Conservation (phyloP, 2,113 vertebrate species). For the Holacanthus passer region DNA sequence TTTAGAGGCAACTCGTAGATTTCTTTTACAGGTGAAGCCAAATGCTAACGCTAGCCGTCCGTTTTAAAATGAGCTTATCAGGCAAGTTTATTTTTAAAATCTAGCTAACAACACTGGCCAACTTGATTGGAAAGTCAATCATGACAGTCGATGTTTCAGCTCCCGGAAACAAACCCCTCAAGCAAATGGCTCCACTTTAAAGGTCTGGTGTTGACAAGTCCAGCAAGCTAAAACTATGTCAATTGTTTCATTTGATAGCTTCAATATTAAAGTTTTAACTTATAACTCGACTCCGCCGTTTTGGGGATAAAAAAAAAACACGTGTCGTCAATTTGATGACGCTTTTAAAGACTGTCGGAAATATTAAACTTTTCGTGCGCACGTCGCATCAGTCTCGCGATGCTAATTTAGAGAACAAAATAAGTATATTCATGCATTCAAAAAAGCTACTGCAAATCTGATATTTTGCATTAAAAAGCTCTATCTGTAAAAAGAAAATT, state of each 20-base stretch:
- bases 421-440: background rate
- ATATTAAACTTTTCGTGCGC: background rate
- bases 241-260: background rate
- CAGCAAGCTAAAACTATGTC: accelerated
- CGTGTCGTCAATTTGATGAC: background rate
- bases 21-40: background rate
- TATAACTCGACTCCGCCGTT: background rate
- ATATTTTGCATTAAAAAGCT: background rate
- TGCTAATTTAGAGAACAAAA: background rate
- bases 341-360: background rate
- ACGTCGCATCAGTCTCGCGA: background rate
- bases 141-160: background rate
- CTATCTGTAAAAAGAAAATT: background rate
- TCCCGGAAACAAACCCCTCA: background rate
- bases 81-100: too few relatives aligned
- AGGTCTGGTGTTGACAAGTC: background rate
- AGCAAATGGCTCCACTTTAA: background rate
- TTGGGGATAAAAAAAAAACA: accelerated
- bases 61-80: background rate
- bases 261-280: background rate
- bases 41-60: background rate
- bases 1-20: too few relatives aligned
- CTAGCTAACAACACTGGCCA: background rate
- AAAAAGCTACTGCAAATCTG: background rate
- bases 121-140: background rate